Percentiles rank a stretch among this genome's conserved stretches.
These are phyloP conservation scores for Heliothis virescens DNA, from an alignment of 1,140 invertebrate genomes.

Conservation along the genomic window DNA sequence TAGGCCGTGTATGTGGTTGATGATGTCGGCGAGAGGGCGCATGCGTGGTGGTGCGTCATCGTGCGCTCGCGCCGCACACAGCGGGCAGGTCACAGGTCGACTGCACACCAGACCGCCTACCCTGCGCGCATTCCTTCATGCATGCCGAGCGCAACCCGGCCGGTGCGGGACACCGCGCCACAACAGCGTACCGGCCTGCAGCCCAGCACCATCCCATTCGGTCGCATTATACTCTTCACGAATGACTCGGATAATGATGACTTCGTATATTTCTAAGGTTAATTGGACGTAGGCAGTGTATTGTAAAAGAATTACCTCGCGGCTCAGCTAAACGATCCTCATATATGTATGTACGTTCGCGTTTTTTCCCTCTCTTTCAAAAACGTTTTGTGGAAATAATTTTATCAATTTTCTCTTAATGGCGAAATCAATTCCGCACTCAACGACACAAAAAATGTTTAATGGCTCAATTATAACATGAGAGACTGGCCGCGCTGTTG, in stretches of 20 bases:
- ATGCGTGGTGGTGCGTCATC: constrained; percentile 42
- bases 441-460: constrained; percentile 21
- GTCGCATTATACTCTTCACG: constrained; percentile 52
- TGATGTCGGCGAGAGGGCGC: constrained; percentile 1
- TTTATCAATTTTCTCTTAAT: constrained; percentile 51
- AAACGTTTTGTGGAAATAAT: constrained; percentile 51
- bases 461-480: constrained; percentile 47
- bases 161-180: constrained; percentile 43
- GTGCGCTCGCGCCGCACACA: constrained; percentile 62
- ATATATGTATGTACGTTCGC: background rate
- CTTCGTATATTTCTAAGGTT: constrained; percentile 80
- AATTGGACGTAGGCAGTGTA: constrained; percentile 79
- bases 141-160: constrained; percentile 69
- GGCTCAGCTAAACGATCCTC: constrained; percentile 58
- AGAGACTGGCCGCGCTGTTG: background rate
- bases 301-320: constrained; percentile 76
- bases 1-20: constrained; percentile 43
- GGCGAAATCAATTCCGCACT: constrained; percentile 46
- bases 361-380: constrained; percentile 13
- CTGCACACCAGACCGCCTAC: constrained; percentile 64
- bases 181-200: constrained; percentile 14
- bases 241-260: constrained; percentile 77
- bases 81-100: constrained; percentile 74
- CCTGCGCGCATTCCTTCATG: constrained; percentile 66
- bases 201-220: constrained; percentile 37